Conservation (phyloP, 2,113 vertebrate species). For the Mungos mungo region DNA sequence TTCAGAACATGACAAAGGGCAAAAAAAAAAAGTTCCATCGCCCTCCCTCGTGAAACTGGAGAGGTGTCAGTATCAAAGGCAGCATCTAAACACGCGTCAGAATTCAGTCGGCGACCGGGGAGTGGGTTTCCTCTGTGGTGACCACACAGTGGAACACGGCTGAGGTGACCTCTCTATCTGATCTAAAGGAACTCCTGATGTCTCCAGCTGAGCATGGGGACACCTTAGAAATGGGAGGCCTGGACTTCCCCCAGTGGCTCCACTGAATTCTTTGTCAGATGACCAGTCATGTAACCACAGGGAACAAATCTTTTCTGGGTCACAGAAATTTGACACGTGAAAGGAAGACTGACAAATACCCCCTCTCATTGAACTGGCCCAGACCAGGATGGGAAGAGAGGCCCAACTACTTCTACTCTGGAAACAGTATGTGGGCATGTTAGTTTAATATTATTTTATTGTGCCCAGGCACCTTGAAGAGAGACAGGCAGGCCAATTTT, state of each 20-base stretch:
- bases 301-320: constrained; percentile 58
- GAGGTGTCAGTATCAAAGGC: constrained; percentile 22
- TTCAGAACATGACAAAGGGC: constrained; percentile 8
- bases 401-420: neutral
- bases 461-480: neutral
- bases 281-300: constrained; percentile 37
- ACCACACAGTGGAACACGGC: neutral
- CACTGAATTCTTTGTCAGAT: neutral
- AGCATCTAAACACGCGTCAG: constrained; percentile 12
- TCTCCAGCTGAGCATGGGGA: neutral
- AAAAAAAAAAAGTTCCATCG: neutral
- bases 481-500: neutral
- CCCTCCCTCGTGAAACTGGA: constrained; percentile 3
- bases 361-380: neutral
- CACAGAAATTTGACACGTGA: constrained; percentile 54
- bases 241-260: neutral
- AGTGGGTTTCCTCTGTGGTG: neutral
- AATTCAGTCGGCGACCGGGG: neutral
- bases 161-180: neutral
- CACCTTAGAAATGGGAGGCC: neutral
- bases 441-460: neutral
- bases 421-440: neutral
- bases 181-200: constrained; percentile 35
- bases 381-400: neutral
- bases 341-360: neutral